Evolutionary conservation across 2,797 vertebrate species (phyloP).

Genomic region (Coregonus ussuriensis): DNA sequence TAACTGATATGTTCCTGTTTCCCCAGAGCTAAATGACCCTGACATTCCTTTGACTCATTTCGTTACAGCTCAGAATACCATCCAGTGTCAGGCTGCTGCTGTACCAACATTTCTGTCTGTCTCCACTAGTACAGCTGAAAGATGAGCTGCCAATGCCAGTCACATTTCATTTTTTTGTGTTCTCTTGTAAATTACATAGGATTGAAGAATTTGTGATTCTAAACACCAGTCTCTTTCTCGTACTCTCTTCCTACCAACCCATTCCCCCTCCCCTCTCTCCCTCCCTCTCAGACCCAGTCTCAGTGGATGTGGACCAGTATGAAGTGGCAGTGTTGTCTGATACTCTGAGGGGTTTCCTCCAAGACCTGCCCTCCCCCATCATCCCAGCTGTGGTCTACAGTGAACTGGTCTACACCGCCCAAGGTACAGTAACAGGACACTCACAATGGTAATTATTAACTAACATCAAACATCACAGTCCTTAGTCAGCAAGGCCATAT

Average conservation of each 20-base stretch:
- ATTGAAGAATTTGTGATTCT: neutral
- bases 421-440: conserved; percentile 59
- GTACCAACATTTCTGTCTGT: neutral
- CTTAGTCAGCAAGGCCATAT: too few species aligned
- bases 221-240: neutral
- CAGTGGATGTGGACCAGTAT: conserved; percentile 68
- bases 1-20: neutral
- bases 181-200: neutral
- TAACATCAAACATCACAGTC: too few species aligned
- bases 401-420: conserved; percentile 74
- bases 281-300: conserved; percentile 54
- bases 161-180: neutral
- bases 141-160: neutral
- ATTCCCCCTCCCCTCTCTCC: neutral
- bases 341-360: conserved; percentile 68
- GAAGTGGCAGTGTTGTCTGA: conserved; percentile 65
- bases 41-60: conserved; percentile 20
- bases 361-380: conserved; percentile 65
- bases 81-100: too few species aligned
- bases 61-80: neutral
- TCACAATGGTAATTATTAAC: too few species aligned
- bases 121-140: too few species aligned
- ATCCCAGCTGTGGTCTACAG: conserved; percentile 70
- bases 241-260: too few species aligned
- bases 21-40: conserved; percentile 31